Conservation (phyloP, 1,140 invertebrate genomes). For the Medauroidea extradentata region DNA sequence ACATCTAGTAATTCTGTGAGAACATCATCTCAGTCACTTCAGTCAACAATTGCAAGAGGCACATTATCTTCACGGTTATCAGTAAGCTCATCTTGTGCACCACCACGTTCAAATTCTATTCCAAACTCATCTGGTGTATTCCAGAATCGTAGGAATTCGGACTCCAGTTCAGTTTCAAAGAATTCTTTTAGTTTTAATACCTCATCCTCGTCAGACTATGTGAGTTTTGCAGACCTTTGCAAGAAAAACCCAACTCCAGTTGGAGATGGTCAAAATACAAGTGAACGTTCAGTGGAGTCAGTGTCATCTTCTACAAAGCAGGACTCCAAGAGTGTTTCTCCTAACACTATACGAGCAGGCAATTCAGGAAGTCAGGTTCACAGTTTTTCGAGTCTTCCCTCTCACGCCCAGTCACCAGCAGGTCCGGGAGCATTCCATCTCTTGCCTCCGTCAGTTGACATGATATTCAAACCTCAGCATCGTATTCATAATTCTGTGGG, state of each 20-base stretch:
- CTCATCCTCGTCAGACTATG: no score
- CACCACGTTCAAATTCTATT: no score
- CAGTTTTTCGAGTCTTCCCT: constrained; percentile 38
- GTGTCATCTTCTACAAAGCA: constrained; percentile 44
- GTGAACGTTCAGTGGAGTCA: constrained; percentile 46
- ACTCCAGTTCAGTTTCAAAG: no score
- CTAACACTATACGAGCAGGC: not conserved
- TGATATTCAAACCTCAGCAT: constrained; percentile 39
- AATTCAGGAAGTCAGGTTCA: not conserved
- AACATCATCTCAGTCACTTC: no score
- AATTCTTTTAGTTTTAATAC: no score
- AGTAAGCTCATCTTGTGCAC: no score
- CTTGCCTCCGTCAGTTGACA: constrained; percentile 44
- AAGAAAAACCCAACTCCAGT: not conserved
- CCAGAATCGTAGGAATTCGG: no score
- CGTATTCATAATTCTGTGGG: constrained; percentile 18
- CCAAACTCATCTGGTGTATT: no score
- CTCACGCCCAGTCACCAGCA: constrained; percentile 33
- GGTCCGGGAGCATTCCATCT: constrained; percentile 45
- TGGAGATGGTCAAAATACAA: constrained; percentile 25
- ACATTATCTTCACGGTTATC: not conserved
- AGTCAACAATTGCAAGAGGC: not conserved
- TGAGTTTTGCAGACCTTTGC: not conserved
- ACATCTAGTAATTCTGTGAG: not conserved
- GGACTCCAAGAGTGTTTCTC: constrained; percentile 29